A percentile compares a stretch with the other conserved stretches of the same genome.
phyloP scores from a whole-genome alignment of 2,797 vertebrate species.

The Syncerus caffer region DNA sequence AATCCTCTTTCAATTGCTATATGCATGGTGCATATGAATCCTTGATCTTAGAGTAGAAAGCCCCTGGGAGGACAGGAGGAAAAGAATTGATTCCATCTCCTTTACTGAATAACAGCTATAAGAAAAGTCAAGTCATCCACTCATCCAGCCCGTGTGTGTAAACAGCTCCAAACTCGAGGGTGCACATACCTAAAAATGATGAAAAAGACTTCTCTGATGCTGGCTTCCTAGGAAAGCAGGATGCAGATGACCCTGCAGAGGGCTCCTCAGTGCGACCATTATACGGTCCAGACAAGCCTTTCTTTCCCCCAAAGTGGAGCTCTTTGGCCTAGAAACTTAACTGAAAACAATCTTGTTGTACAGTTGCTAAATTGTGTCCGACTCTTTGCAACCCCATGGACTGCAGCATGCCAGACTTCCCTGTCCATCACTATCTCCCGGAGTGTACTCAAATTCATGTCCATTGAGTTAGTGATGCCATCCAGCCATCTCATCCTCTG shows the following conservation, averaged over 20 bases:
- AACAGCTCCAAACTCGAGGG: neutral
- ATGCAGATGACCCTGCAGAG: neutral
- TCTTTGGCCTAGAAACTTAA: neutral
- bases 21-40: neutral
- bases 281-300: slow-evolving; percentile 54
- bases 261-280: slow-evolving; percentile 44
- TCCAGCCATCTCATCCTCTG: neutral
- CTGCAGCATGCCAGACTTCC: neutral
- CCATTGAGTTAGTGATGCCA: neutral
- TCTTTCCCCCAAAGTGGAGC: slow-evolving; percentile 21
- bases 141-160: neutral
- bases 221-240: slow-evolving; percentile 26
- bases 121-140: neutral
- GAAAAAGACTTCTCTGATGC: neutral
- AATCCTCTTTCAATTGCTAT: neutral
- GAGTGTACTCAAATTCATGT: neutral
- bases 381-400: neutral
- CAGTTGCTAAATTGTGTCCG: fast-evolving
- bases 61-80: neutral
- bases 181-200: neutral
- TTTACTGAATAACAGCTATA: neutral
- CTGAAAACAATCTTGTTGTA: slow-evolving; percentile 36
- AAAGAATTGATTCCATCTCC: neutral
- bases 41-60: neutral
- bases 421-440: neutral